Evolutionary conservation across 2,888 invertebrate species (phyloP).

Genomic region (Mimumesa dahlbomi): DNA sequence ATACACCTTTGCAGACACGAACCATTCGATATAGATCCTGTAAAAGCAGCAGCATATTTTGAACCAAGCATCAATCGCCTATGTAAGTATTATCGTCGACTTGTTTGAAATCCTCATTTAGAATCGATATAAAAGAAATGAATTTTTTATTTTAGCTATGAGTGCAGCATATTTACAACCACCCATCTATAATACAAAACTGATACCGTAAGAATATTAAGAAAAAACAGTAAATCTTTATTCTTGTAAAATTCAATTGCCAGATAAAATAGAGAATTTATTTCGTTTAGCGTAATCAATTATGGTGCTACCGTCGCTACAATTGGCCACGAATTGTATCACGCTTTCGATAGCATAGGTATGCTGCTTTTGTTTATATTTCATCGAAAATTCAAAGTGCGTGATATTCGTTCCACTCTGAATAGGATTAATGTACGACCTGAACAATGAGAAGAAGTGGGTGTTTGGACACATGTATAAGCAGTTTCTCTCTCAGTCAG

Average conservation of each 20-base stretch:
- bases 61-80: neutral
- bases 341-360: neutral
- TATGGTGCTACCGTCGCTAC: neutral
- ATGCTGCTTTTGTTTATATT: neutral
- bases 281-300: neutral
- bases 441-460: neutral
- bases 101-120: neutral
- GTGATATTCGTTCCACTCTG: no score
- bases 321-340: slow-evolving; percentile 3
- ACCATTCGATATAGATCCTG: neutral
- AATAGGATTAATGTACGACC: no score
- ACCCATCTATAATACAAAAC: neutral
- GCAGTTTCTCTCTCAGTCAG: neutral
- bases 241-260: no score
- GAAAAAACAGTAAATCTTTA: no score
- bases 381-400: no score
- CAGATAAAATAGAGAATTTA: no score
- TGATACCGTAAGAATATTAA: no score
- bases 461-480: neutral
- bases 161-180: neutral
- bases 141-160: neutral
- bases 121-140: neutral
- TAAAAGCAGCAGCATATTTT: neutral
- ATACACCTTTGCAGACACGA: neutral
- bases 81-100: neutral